Evolutionary conservation across 2,888 invertebrate species (phyloP), one percentile per base, ranked within the genome.

Genomic region (Coenonympha arcania): DNA sequence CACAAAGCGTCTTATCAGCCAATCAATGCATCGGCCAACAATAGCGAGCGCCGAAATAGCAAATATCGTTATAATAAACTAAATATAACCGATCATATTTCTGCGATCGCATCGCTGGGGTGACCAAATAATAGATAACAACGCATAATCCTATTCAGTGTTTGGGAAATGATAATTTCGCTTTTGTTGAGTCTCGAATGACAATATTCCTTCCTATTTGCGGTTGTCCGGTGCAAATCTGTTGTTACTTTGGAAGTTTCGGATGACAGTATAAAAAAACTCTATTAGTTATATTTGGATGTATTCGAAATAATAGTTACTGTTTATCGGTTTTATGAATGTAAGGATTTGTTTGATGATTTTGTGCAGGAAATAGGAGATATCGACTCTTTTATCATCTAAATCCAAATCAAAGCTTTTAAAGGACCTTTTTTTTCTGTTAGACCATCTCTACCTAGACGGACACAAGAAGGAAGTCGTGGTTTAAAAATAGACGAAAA

Each of bases 51-150:
- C 66, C 65, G 65, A 68, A 74, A 72, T 75, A 74, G 73, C 76
- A 72, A 80, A 82, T 84, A 84, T 82, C 81, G 80, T 79, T 81
- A 82, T 83, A 84, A 84, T 78, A 79, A 82, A 74, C n/a, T n/a
- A n/a, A n/a, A n/a, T n/a, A n/a, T n/a, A n/a, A n/a, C 65, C 62
- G 72, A 81, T 84, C 82, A 72, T 76, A 73, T 84, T 83, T 78
- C 83, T 52, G 59, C 64, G 59, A 81, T 79, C 61, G 47, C 63
- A 79, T 79, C 79, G 61, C 50, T 68, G 64, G 76, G 78, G 81
- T 72, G 76, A 73, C 74, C 76, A 71, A 79, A 79, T 78, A 76
- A 79, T 74, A 73, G 73, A 65, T 74, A 75, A 77, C 73, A 76
- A 78, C 73, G 73, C 73, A 65, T 74, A 75, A 77, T 74, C 67